Conservation (phyloP, 2,113 vertebrate species). For the Charadrius vociferus region DNA sequence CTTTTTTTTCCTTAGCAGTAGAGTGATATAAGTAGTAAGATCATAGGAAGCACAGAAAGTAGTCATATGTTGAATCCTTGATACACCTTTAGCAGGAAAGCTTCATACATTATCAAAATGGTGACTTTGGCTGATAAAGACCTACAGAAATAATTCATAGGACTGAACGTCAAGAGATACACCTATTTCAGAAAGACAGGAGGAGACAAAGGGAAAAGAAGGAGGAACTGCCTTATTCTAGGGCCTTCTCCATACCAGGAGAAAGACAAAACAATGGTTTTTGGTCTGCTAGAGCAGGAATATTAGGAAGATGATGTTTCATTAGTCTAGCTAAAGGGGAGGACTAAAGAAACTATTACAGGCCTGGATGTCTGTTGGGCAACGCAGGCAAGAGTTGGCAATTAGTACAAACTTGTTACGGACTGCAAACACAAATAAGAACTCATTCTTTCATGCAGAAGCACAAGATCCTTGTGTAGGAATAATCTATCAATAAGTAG, state of each 20-base stretch:
- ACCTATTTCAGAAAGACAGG: not conserved
- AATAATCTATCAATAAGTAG: not conserved
- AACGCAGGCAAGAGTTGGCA: not conserved
- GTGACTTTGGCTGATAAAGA: not conserved
- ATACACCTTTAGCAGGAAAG: not conserved
- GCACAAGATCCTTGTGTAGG: not conserved
- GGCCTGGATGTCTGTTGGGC: not conserved
- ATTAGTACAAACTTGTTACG: not conserved
- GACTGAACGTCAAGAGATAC: not conserved
- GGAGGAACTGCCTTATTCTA: not conserved
- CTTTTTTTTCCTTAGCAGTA: not conserved
- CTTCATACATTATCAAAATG: not conserved
- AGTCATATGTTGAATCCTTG: not conserved
- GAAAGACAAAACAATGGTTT: not conserved
- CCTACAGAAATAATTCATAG: not conserved
- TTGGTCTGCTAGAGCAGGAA: not conserved
- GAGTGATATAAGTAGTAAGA: not conserved
- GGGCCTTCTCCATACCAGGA: not conserved
- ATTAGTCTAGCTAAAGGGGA: not conserved
- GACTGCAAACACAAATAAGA: not conserved
- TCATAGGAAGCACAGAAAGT: not conserved
- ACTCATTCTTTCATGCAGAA: not conserved
- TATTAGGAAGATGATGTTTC: not conserved
- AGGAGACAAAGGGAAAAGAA: not conserved
- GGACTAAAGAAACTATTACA: not conserved